Conservation (phyloP, 1,140 invertebrate species). For the Potamilus streckersoni region DNA sequence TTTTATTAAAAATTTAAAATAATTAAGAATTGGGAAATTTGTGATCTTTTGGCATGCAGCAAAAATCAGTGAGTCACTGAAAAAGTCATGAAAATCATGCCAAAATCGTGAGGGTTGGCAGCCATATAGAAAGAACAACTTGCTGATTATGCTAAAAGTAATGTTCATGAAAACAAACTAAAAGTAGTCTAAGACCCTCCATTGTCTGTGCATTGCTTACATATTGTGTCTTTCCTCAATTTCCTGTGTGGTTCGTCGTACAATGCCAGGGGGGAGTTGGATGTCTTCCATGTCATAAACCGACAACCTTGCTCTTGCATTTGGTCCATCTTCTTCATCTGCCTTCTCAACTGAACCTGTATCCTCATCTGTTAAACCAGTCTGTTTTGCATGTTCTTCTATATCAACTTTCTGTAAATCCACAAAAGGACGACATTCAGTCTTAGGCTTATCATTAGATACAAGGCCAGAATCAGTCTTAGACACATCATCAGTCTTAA, state of each 20-base stretch:
- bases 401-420: not conserved
- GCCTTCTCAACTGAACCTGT: constrained; percentile 8
- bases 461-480: too few species aligned
- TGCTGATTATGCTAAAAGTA: too few species aligned
- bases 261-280: constrained; percentile 51
- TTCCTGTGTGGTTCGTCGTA: constrained; percentile 76
- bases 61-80: too few species aligned
- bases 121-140: not conserved
- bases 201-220: constrained; percentile 28
- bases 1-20: too few species aligned
- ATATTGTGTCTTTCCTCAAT: constrained; percentile 70
- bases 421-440: not conserved
- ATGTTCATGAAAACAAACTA: too few species aligned
- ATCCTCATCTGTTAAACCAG: constrained; percentile 2
- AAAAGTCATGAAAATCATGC: too few species aligned
- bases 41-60: too few species aligned
- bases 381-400: constrained; percentile 8
- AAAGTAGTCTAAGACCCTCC: too few species aligned
- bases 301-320: constrained; percentile 33
- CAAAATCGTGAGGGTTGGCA: too few species aligned
- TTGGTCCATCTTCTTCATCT: constrained; percentile 9
- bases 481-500: too few species aligned
- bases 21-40: too few species aligned
- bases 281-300: constrained; percentile 64
- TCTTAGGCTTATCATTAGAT: not conserved